Evolutionary conservation across 1,140 invertebrate species (phyloP).

Genomic region (Popillia japonica): DNA sequence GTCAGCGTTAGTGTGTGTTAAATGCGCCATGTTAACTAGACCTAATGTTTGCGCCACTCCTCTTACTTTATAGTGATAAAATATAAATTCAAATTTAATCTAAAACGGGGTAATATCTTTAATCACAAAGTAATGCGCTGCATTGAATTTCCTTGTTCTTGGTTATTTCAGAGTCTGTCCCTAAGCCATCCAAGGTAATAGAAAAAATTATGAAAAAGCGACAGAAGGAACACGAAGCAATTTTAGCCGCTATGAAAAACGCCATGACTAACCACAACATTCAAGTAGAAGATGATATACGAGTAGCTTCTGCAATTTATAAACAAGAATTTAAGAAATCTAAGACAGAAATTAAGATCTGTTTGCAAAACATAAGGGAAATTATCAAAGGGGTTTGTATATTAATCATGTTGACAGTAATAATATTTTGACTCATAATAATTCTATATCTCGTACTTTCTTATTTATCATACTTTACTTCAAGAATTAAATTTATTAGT

Average conservation of each 20-base stretch:
- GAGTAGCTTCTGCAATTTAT: not conserved
- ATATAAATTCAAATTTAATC: too few relatives aligned
- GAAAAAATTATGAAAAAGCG: constrained; percentile 14
- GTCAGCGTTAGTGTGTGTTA: too few relatives aligned
- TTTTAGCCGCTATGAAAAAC: not conserved
- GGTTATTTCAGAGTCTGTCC: constrained; percentile 18
- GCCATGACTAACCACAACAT: not conserved
- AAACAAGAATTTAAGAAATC: constrained; percentile 13
- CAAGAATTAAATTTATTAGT: too few relatives aligned
- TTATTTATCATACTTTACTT: too few relatives aligned
- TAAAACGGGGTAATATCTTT: too few relatives aligned
- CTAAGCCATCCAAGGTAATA: constrained; percentile 5
- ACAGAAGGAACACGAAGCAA: constrained; percentile 7
- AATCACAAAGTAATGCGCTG: too few relatives aligned
- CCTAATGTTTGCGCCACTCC: too few relatives aligned
- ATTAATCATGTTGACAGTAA: not conserved
- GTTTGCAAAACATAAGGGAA: constrained; percentile 10
- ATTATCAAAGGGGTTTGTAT: constrained; percentile 4
- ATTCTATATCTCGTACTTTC: too few relatives aligned
- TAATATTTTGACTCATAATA: too few relatives aligned
- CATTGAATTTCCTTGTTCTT: too few relatives aligned
- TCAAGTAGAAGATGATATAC: constrained; percentile 21
- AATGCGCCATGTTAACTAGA: too few relatives aligned
- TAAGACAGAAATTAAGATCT: not conserved
- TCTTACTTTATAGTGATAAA: too few relatives aligned